A percentile compares a stretch with the other conserved stretches of the same genome.
Evolutionary conservation across 2,888 invertebrate genomes (phyloP).

Genomic region (Trichacis sp.): DNA sequence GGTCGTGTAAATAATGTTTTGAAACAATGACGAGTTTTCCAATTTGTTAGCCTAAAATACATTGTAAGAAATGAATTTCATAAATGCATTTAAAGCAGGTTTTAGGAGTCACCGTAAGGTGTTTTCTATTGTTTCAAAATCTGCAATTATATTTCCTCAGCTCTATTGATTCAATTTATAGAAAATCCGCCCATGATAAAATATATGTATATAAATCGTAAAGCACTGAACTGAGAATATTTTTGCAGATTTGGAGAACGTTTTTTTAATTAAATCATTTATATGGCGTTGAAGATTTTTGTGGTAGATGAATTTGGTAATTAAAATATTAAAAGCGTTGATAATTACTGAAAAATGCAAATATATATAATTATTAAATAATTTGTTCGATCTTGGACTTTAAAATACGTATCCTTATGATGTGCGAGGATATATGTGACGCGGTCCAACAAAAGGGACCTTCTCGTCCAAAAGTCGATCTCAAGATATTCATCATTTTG

Average conservation of each 20-base stretch:
- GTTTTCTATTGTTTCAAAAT: not conserved
- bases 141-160: not conserved
- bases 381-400: too few relatives aligned
- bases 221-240: not conserved
- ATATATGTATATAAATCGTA: not conserved
- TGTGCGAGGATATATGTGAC: too few relatives aligned
- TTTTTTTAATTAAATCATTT: not conserved
- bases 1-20: not conserved
- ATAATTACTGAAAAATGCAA: too few relatives aligned
- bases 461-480: too few relatives aligned
- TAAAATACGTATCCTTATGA: too few relatives aligned
- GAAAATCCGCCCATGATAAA: conserved; percentile 5
- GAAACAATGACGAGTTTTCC: not conserved
- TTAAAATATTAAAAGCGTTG: too few relatives aligned
- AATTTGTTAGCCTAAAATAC: not conserved
- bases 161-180: not conserved
- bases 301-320: too few relatives aligned
- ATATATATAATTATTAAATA: too few relatives aligned
- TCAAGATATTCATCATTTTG: too few relatives aligned
- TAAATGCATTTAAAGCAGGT: not conserved
- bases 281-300: too few relatives aligned
- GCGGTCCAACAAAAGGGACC: too few relatives aligned
- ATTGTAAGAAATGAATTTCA: not conserved
- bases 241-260: not conserved
- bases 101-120: not conserved